Evolutionary conservation across 2,888 invertebrate species (phyloP), one percentile per base, ranked within the genome.

Genomic region (Dione vanillae): DNA sequence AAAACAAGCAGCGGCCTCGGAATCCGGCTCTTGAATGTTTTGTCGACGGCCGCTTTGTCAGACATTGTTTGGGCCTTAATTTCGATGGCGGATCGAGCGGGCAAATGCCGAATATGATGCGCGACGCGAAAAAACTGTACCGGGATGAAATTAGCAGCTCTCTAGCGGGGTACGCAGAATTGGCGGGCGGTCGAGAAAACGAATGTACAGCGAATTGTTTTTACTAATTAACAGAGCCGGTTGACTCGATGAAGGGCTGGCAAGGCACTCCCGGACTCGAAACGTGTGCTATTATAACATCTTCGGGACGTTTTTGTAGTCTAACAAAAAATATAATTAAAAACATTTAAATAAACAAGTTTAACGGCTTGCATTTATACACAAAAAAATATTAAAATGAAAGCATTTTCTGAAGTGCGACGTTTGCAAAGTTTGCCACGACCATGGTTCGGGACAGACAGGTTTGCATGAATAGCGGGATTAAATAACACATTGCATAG

Each of bases 101-200:
- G 83, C 92, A 90, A 92, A 92, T 91, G 89, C 92, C 93, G 92
- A 93, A 92, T 93, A 92, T 92, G 92, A 92, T 90, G 92, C 91
- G 88, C 90, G 91, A 86, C 87, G 86, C 85, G 82, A 89, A 92
- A 92, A 93, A 93, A 92, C 88, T 85, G 83, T 89, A 86, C 88
- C 82, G 87, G 91, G 90, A 87, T 88, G 91, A 92, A 92, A 92
- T 92, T 92, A 92, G 92, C 91, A 91, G 91, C 88, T 90, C 89
- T 91, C 92, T 92, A 92, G 91, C 87, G 87, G 87, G 85, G 86
- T 91, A 92, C 91, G 89, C 82, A 88, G 92, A 92, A 92, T 87
- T 91, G 91, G 90, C 91, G 91, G 92, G 92, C 92, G 92, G 91
- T 92, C 90, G 90, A 85, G 82, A 84, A 85, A 84, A 87, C 88